Base-by-base conservation (phyloP, 2,888 invertebrate species). In the Labia minor region DNA sequence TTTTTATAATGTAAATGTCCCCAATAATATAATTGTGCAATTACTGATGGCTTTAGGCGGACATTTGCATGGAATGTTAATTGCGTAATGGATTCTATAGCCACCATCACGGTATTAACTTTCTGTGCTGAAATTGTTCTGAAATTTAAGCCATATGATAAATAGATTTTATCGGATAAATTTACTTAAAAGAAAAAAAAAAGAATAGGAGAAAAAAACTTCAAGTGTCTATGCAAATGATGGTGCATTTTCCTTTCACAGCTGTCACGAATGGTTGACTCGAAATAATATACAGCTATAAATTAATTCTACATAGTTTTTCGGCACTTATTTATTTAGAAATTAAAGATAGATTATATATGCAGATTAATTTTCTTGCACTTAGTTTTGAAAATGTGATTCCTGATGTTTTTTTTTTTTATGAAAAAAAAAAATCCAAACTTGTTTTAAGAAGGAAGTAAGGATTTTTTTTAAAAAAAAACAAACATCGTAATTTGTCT, bases 151-250 rank as follows among this genome's bases (percentile, higher is more conserved):
- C 49, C 49, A n/a, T 49, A 49, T 49, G 49, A 49, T 49, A n/a
- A n/a, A n/a, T n/a, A 49, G 49, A 49, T 49, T 49, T 49, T 49
- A 49, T 49, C 49, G 49, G 49, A 16, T 14, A 49, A 49, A 49
- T 49, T 49, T 49, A 14, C 16, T 49, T 4, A 49, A 49, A 49
- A 49, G n/a, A n/a, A 49, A 49, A 49, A 49, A 3, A 49, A 26
- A 26, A 26, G 26, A 26, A 26, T 6, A 26, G 26, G 8, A 26
- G 26, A 26, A 26, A 26, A 26, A 26, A 26, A 26, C 4, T 8
- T 8, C 26, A 26, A 49, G 49, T n/a, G 49, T 16, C 49, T 49
- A 49, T 49, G 49, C 49, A 49, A 49, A 49, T 49, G 49, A 49
- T 49, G 2, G 14, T 49, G 49, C 49, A 49, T 49, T 49, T 49